Conservation (phyloP, 2,797 vertebrate genomes). For the Sebastes trivittatus region DNA sequence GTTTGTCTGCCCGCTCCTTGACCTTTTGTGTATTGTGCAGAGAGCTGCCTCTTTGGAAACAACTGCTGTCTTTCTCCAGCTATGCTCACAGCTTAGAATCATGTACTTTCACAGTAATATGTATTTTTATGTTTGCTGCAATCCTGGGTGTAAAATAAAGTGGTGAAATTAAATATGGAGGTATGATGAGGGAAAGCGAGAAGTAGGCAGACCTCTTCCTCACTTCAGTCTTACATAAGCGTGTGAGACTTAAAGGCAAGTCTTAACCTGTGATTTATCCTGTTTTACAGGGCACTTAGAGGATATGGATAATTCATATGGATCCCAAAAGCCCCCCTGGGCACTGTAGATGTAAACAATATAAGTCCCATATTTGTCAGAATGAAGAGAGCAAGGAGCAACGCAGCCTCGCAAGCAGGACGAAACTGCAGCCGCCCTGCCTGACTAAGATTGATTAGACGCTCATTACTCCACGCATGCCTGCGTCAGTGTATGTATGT, state of each 20-base stretch:
- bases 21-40: conserved; percentile 34
- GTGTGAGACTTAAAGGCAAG: conserved; percentile 31
- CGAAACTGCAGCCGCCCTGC: conserved; percentile 48
- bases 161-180: conserved; percentile 11
- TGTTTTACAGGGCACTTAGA: conserved; percentile 76
- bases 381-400: conserved; percentile 56
- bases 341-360: conserved; percentile 74
- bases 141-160: conserved; percentile 21
- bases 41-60: conserved; percentile 3
- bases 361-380: conserved; percentile 69
- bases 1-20: conserved; percentile 16
- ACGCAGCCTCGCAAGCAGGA: conserved; percentile 48
- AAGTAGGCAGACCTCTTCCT: conserved; percentile 14
- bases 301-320: conserved; percentile 78
- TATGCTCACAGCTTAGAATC: not conserved
- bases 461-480: conserved; percentile 55
- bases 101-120: not conserved
- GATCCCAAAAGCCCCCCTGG: conserved; percentile 64
- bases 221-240: conserved; percentile 44
- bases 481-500: conserved; percentile 5
- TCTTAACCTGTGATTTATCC: conserved; percentile 67
- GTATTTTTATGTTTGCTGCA: conserved; percentile 21
- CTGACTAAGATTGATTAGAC: conserved; percentile 71
- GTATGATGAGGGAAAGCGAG: not conserved
- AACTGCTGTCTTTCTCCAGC: not conserved